These are phyloP conservation scores for Lasioglossum lativentre DNA, from an alignment of 2,888 invertebrate genomes.

Conservation along the genomic window DNA sequence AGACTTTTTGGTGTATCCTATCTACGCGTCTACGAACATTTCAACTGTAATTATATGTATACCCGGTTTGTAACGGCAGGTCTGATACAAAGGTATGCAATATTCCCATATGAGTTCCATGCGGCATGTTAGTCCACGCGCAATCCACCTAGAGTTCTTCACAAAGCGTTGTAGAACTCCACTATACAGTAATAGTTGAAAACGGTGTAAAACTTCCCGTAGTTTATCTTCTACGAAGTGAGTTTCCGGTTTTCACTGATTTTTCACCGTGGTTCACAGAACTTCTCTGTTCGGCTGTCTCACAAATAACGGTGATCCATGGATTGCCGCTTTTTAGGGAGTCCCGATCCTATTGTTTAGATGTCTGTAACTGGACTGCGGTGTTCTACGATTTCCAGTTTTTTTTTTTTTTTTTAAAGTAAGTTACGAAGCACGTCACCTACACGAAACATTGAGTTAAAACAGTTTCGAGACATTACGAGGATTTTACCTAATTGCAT, in stretches of 20 bases:
- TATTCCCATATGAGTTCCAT: neutral
- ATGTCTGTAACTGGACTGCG: neutral
- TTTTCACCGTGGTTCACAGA: neutral
- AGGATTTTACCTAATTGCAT: neutral
- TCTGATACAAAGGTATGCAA: neutral
- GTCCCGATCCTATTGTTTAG: neutral
- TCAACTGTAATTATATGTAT: neutral
- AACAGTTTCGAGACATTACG: neutral
- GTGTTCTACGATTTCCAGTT: neutral
- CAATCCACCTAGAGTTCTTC: neutral
- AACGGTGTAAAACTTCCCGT: neutral
- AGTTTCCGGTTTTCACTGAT: conserved; percentile 4
- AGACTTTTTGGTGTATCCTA: neutral
- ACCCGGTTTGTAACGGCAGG: neutral
- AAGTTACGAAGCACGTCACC: neutral
- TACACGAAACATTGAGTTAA: neutral
- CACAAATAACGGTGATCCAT: neutral
- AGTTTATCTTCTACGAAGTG: neutral
- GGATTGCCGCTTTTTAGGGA: neutral
- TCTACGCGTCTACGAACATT: neutral
- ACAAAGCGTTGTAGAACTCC: neutral
- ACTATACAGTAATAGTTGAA: neutral
- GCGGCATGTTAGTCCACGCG: neutral
- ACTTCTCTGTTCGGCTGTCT: neutral
- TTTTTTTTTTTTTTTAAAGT: neutral